Conservation (phyloP, 1,140 invertebrate species). For the Rhyacophila brunnea region DNA sequence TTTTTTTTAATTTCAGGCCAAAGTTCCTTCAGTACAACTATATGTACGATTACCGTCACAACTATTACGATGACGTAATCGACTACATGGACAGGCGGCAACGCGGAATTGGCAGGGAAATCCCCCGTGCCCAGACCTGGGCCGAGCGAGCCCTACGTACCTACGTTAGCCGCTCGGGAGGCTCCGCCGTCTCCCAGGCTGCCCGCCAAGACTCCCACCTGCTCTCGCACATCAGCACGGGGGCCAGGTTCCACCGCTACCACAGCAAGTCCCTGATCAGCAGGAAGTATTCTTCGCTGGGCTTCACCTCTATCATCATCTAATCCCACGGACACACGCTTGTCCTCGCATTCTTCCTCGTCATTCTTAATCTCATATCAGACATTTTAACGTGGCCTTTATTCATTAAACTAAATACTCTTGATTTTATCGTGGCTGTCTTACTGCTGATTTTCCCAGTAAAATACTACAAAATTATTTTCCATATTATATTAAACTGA, state of each 20-base stretch:
- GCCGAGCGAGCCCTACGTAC: constrained; percentile 73
- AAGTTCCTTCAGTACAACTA: constrained; percentile 78
- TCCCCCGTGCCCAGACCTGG: constrained; percentile 77
- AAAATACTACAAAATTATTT: too few species aligned
- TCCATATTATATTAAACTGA: too few species aligned
- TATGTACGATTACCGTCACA: constrained; percentile 77
- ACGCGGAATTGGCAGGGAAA: constrained; percentile 65
- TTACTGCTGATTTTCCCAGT: too few species aligned
- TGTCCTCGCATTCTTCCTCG: too few species aligned
- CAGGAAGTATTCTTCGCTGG: constrained; percentile 59
- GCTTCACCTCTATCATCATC: constrained; percentile 50
- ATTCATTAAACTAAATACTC: too few species aligned
- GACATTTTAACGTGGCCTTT: too few species aligned
- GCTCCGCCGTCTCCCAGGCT: constrained; percentile 33
- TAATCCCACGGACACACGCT: constrained; percentile 40
- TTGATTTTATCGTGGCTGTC: too few species aligned
- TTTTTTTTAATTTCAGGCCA: constrained; percentile 57
- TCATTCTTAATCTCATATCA: too few species aligned
- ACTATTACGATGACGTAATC: constrained; percentile 83
- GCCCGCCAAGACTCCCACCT: constrained; percentile 49
- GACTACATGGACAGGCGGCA: constrained; percentile 75
- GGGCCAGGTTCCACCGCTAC: constrained; percentile 59
- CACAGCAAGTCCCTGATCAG: constrained; percentile 61
- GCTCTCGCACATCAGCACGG: constrained; percentile 54
- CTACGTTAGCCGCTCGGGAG: constrained; percentile 54